A percentile compares a stretch with the other conserved stretches of the same genome.
Evolutionary conservation across 2,797 vertebrate species (phyloP).

Genomic region (Vespertilio murinus): DNA sequence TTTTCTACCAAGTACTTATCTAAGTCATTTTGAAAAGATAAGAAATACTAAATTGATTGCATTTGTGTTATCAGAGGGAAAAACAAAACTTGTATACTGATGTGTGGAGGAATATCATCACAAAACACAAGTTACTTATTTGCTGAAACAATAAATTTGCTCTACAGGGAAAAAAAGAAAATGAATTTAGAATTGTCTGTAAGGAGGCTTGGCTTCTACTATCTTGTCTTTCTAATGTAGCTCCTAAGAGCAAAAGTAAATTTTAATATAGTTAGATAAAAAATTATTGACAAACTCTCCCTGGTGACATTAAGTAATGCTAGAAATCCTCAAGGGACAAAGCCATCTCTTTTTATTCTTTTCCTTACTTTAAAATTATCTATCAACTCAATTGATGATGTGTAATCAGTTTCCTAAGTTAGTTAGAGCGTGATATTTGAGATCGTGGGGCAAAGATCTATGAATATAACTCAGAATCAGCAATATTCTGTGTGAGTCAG

Average conservation of each 20-base stretch:
- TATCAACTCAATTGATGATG: conserved; percentile 18
- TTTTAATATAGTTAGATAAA: conserved; percentile 8
- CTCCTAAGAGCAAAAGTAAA: not conserved
- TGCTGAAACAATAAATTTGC: not conserved
- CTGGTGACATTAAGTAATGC: not conserved
- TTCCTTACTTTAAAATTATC: not conserved
- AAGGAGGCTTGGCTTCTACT: not conserved
- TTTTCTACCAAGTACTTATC: not conserved
- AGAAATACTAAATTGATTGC: not conserved
- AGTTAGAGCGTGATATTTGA: not conserved
- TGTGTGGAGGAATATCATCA: not conserved
- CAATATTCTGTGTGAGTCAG: conserved; percentile 66
- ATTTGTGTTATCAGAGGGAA: not conserved
- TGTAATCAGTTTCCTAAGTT: conserved; percentile 13
- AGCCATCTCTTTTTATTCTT: not conserved
- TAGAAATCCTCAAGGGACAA: conserved; percentile 21
- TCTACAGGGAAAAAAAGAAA: conserved; percentile 31
- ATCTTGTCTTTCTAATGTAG: conserved; percentile 7
- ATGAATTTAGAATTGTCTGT: not conserved
- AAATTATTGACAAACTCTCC: not conserved
- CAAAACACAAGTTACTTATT: not conserved
- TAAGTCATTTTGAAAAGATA: not conserved
- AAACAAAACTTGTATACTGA: not conserved
- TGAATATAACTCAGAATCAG: conserved; percentile 32
- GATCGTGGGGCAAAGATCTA: not conserved